A percentile compares a stretch with the other conserved stretches of the same genome.
Conservation (phyloP, 2,888 invertebrate genomes). For the Plebejus melissa region DNA sequence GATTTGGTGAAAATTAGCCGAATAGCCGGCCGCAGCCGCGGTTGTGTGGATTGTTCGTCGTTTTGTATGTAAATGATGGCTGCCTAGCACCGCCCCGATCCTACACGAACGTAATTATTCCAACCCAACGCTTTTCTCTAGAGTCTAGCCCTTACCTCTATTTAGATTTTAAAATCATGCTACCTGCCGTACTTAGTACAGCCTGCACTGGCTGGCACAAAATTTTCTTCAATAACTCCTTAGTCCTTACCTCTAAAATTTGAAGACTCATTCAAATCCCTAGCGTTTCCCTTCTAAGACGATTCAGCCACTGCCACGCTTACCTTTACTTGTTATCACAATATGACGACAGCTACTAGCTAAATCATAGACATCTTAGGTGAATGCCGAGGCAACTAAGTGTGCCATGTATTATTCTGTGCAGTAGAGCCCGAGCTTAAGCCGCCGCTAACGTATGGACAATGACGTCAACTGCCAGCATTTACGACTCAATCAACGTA, state of each 20-base stretch:
- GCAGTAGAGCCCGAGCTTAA: background rate
- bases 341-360: background rate
- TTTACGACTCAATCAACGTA: constrained; percentile 14
- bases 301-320: background rate
- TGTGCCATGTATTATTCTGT: constrained; percentile 6
- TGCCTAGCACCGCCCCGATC: background rate
- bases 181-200: background rate
- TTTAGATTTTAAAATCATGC: background rate
- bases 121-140: background rate
- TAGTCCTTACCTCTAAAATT: no score
- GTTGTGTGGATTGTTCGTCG: constrained; percentile 2
- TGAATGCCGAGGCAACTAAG: background rate
- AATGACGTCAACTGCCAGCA: background rate
- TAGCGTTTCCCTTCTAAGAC: no score
- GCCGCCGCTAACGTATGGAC: background rate
- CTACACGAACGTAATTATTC: constrained; percentile 13
- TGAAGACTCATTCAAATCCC: no score
- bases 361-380: background rate
- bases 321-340: background rate
- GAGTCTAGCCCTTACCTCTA: background rate
- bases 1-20: constrained; percentile 3
- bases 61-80: constrained; percentile 10
- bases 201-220: background rate
- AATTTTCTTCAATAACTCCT: no score
- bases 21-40: constrained; percentile 3